These are phyloP conservation scores for Sclerurus mexicanus DNA, from an alignment of 2,113 vertebrate species.

Conservation along the genomic window DNA sequence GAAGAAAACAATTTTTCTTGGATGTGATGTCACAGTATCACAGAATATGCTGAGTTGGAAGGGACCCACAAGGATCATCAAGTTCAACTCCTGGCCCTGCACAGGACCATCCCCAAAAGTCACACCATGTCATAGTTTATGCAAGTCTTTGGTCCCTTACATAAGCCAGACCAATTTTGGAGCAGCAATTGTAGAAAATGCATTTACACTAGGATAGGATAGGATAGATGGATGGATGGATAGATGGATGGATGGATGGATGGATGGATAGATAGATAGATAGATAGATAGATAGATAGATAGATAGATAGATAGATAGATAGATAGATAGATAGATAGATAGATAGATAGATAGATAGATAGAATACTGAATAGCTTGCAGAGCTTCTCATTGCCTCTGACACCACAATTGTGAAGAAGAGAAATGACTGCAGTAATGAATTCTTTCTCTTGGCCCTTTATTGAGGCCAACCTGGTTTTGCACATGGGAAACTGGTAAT, in stretches of 20 bases:
- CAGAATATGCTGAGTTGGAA: neutral
- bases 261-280: neutral
- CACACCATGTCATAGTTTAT: neutral
- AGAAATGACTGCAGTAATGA: neutral
- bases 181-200: neutral
- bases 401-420: neutral
- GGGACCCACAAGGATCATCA: neutral
- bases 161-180: neutral
- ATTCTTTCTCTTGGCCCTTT: neutral
- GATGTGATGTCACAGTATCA: neutral
- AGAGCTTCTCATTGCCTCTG: no score
- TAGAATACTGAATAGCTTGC: no score
- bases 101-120: neutral
- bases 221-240: neutral
- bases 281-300: neutral
- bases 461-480: neutral
- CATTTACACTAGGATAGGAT: neutral
- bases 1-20: neutral
- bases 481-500: neutral
- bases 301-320: no score
- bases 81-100: neutral
- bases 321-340: neutral
- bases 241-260: no score
- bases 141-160: neutral
- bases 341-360: neutral